Conservation (phyloP, 2,888 invertebrate species). For the Pteria penguin region DNA sequence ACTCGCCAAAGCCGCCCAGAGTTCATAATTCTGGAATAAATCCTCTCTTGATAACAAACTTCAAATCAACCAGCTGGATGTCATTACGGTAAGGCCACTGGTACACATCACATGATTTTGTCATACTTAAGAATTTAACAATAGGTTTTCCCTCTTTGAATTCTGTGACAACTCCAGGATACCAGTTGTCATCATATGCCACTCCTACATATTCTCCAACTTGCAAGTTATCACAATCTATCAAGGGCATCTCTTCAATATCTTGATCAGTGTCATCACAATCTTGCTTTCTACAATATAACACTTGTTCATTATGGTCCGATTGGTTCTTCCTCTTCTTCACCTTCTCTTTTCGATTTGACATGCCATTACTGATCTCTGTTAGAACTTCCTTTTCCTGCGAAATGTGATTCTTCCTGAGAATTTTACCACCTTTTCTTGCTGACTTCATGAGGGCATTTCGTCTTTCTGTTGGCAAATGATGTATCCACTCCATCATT, state of each 20-base stretch:
- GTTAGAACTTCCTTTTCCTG: background rate
- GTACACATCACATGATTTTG: background rate
- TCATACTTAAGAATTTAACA: background rate
- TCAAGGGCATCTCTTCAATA: too few species aligned
- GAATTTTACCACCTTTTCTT: background rate
- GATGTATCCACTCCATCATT: conserved; percentile 12
- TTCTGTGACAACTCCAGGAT: too few species aligned
- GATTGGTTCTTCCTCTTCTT: background rate
- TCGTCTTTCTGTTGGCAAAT: background rate
- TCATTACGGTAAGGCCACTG: background rate
- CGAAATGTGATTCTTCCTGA: background rate
- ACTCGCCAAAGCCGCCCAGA: background rate
- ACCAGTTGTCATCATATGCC: background rate
- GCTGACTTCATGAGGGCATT: background rate
- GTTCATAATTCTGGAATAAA: background rate
- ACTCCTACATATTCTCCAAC: background rate
- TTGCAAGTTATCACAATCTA: too few species aligned
- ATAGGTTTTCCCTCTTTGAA: background rate
- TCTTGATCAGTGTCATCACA: background rate
- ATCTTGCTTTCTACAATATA: background rate
- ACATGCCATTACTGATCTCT: background rate
- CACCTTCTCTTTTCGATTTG: background rate
- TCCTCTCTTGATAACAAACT: background rate
- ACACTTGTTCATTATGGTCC: background rate
- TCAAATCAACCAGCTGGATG: background rate